Percentiles rank a stretch among this genome's conserved stretches.
Conservation (phyloP, 2,888 invertebrate species). For the Coleophora flavipennella region DNA sequence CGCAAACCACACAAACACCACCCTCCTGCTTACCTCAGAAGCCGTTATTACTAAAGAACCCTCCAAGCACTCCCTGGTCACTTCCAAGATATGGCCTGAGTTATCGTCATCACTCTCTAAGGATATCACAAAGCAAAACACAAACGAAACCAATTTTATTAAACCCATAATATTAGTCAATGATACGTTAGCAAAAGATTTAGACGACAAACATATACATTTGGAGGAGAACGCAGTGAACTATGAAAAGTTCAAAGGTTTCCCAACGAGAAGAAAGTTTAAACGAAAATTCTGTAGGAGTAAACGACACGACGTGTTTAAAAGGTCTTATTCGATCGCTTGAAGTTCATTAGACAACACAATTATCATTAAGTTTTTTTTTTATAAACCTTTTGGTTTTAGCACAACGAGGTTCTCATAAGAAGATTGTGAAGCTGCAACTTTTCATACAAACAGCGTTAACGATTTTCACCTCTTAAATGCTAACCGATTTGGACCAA, state of each 20-base stretch:
- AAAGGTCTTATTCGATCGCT: slow-evolving; percentile 61
- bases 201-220: slow-evolving; percentile 50
- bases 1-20: slow-evolving; percentile 20
- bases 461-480: too few relatives aligned
- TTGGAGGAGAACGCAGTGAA: slow-evolving; percentile 38
- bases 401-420: too few relatives aligned
- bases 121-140: slow-evolving; percentile 21
- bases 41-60: too few relatives aligned
- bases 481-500: too few relatives aligned
- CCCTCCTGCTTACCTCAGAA: too few relatives aligned
- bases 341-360: slow-evolving; percentile 21
- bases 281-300: slow-evolving; percentile 55
- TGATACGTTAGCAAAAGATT: slow-evolving; percentile 54
- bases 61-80: too few relatives aligned
- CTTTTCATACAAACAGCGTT: too few relatives aligned
- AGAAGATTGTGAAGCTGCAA: too few relatives aligned
- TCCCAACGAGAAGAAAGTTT: slow-evolving; percentile 40
- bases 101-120: slow-evolving; percentile 31
- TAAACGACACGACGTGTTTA: slow-evolving; percentile 44
- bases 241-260: slow-evolving; percentile 44
- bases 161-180: slow-evolving; percentile 59
- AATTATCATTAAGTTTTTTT: too few relatives aligned
- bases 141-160: slow-evolving; percentile 27
- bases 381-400: too few relatives aligned
- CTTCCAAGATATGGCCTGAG: slow-evolving; percentile 25